Evolutionary conservation across 2,888 invertebrate species (phyloP).

Genomic region (Encarsia formosa): DNA sequence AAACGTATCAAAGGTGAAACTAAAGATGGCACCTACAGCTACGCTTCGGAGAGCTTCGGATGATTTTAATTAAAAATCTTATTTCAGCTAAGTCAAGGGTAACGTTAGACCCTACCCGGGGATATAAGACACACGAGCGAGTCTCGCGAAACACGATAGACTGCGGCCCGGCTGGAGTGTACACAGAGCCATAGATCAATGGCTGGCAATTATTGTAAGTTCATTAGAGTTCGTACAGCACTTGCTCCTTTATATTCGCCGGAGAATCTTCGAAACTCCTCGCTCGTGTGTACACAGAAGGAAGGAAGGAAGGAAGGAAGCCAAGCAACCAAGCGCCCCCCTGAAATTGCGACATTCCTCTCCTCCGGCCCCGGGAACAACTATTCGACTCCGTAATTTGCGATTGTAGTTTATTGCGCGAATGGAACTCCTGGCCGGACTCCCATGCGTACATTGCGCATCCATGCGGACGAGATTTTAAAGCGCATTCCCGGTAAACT

Average conservation of each 20-base stretch:
- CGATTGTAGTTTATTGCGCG: slow-evolving; percentile 50
- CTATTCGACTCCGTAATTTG: slow-evolving; percentile 52
- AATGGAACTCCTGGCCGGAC: slow-evolving; percentile 2
- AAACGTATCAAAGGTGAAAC: no score
- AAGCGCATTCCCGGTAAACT: slow-evolving; percentile 22
- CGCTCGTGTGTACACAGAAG: no score
- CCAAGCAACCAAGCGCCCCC: no score
- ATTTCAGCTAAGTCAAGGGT: no score
- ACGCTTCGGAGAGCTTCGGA: no score
- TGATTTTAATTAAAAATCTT: no score
- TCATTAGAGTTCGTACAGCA: slow-evolving; percentile 46
- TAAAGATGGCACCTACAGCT: no score
- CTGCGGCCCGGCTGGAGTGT: slow-evolving; percentile 29
- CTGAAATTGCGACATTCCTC: slow-evolving; percentile 52
- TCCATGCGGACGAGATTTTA: slow-evolving; percentile 20
- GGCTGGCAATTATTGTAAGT: slow-evolving; percentile 52
- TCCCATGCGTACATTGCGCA: neutral
- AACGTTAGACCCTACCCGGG: no score
- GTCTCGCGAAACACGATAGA: neutral
- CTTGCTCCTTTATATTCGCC: slow-evolving; percentile 3
- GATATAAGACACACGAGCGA: no score
- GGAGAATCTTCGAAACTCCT: no score
- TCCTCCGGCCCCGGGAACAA: slow-evolving; percentile 44
- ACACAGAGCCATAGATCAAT: slow-evolving; percentile 49
- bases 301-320: no score